Base-by-base conservation (phyloP, 2,113 vertebrate genomes). In the Terrapene triunguis region DNA sequence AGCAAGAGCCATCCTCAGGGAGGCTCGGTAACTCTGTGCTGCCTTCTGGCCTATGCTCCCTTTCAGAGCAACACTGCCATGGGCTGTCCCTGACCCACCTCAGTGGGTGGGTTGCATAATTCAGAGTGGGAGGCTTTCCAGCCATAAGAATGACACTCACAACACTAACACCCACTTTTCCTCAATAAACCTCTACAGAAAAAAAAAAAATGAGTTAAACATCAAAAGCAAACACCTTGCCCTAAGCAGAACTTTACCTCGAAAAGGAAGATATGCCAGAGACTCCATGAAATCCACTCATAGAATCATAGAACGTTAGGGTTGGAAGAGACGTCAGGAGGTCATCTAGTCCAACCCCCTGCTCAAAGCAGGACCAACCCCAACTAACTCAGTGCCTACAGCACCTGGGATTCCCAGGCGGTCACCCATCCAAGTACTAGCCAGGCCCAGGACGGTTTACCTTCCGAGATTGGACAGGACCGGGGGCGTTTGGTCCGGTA, bases 1-100 rank as follows among this genome's bases (percentile, higher is more conserved):
- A 12, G 27, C 48, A 38, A 51, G 57, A 0, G 0, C 2, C 25
- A 6, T n/a, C 12, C 59, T 55, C 42, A 6, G 29, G 51, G 53
- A 59, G 25, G 16, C 7, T 10, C 1, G 3, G 29, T 35, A 62
- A 62, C 13, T 59, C 57, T 62, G 59, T 35, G 13, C 13, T 62
- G 29, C 59, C 27, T 62, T 62, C 59, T 62, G 59, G 29, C 29
- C 59, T 11, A 35, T 13, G 29, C 9, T 74, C n/a, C n/a, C 21
- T 38, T 74, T 74, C 69, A 74, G 35, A 74, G 69, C 35, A 74
- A 74, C n/a, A 42, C 65, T 69, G 17, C 65, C 16, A 69, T 21
- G 17, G n/a, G 21, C 69, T 74, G n/a, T 21, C 21, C 38, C 38
- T 74, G 38, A 74, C 10, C 17, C 19, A 11, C 21, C 5, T 74